Percentiles rank a stretch among this genome's conserved stretches.
Conservation (phyloP, 2,113 vertebrate genomes). For the Esox niger region DNA sequence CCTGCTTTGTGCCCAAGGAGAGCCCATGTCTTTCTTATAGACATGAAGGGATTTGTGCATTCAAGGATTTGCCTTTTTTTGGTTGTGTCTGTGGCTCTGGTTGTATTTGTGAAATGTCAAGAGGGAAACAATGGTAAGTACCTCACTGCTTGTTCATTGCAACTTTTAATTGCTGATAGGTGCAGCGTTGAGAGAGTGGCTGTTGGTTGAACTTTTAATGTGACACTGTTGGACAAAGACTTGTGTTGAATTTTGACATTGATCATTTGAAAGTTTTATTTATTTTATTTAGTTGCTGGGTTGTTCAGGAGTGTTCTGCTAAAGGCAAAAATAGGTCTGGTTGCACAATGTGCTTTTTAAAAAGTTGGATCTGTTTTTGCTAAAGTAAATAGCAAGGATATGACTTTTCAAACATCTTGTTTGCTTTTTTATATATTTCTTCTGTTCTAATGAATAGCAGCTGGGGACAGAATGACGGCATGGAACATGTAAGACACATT, state of each 20-base stretch:
- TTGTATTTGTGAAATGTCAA: slow-evolving; percentile 73
- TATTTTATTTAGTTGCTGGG: background rate
- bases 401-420: background rate
- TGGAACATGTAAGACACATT: slow-evolving; percentile 7
- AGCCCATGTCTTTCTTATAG: slow-evolving; percentile 75
- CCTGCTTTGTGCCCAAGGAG: slow-evolving; percentile 52
- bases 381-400: background rate
- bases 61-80: slow-evolving; percentile 75
- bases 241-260: slow-evolving; percentile 4
- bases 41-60: slow-evolving; percentile 72
- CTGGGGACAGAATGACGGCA: background rate
- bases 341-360: no score
- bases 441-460: background rate
- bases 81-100: slow-evolving; percentile 60
- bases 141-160: slow-evolving; percentile 33
- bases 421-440: background rate
- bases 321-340: no score
- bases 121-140: slow-evolving; percentile 70
- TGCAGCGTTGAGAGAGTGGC: slow-evolving; percentile 21
- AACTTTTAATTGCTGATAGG: slow-evolving; percentile 38
- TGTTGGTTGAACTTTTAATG: slow-evolving; percentile 15
- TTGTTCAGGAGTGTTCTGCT: background rate
- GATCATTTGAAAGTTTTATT: background rate
- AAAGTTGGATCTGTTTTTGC: background rate
- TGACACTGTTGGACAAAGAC: background rate